These are phyloP conservation scores for Saccopteryx bilineata DNA, from an alignment of 2,113 vertebrate species.

Conservation along the genomic window DNA sequence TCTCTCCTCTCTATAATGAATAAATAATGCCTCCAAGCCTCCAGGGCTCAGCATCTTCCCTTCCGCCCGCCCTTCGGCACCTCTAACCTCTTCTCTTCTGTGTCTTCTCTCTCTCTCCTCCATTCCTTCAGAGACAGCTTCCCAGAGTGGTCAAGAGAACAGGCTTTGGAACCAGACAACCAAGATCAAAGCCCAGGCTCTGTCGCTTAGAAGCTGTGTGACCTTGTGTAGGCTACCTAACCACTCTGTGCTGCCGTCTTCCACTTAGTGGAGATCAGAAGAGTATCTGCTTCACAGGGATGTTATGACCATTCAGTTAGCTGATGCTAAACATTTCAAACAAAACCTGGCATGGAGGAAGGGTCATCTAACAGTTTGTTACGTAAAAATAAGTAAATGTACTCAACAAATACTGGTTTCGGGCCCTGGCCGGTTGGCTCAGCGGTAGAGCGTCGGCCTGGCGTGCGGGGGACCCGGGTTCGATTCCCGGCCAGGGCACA, in stretches of 20 bases:
- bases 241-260: neutral
- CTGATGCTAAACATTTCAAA: neutral
- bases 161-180: neutral
- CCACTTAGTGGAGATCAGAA: neutral
- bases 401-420: neutral
- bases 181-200: neutral
- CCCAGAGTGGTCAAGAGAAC: neutral
- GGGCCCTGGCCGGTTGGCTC: neutral
- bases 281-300: neutral
- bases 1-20: too few relatives aligned
- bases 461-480: too few relatives aligned
- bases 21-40: fast-evolving
- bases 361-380: neutral
- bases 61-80: too few relatives aligned
- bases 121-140: neutral
- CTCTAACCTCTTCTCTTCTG: neutral
- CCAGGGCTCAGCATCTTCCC: neutral
- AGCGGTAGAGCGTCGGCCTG: too few relatives aligned
- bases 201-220: neutral
- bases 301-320: neutral
- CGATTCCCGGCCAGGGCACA: too few relatives aligned
- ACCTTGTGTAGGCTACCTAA: neutral
- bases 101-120: neutral
- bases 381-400: neutral
- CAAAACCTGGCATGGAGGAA: neutral